These are phyloP conservation scores for Potamarius usumacintae DNA, from an alignment of 2,113 vertebrate species.

Conservation along the genomic window DNA sequence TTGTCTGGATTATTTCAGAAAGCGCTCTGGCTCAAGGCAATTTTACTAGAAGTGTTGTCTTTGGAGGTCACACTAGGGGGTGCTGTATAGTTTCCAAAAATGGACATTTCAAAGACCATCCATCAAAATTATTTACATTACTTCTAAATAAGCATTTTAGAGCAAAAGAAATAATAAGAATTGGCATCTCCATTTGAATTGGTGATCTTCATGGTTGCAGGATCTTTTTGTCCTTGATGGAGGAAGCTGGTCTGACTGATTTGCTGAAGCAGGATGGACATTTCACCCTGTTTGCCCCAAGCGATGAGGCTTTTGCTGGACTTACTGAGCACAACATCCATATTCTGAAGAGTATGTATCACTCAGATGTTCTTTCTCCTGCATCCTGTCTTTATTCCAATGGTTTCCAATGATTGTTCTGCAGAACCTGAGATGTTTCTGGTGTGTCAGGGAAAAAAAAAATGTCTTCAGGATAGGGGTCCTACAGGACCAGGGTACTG, in stretches of 20 bases:
- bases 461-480: neutral
- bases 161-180: neutral
- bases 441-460: neutral
- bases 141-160: neutral
- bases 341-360: constrained; percentile 76
- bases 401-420: neutral
- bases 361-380: neutral
- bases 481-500: neutral
- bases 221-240: constrained; percentile 87
- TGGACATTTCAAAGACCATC: neutral
- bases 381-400: no score
- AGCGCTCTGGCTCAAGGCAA: no score
- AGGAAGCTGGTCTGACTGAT: constrained; percentile 86
- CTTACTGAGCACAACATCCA: constrained; percentile 79
- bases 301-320: constrained; percentile 87
- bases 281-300: constrained; percentile 92
- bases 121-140: neutral
- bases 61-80: neutral
- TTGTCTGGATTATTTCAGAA: neutral
- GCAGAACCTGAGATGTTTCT: neutral
- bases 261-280: constrained; percentile 80
- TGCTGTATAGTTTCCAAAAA: neutral
- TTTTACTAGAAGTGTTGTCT: neutral
- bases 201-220: constrained; percentile 64
- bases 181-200: neutral